Evolutionary conservation across 2,113 vertebrate species (phyloP), one percentile per base, ranked within the genome.

Genomic region (Coturnix japonica): DNA sequence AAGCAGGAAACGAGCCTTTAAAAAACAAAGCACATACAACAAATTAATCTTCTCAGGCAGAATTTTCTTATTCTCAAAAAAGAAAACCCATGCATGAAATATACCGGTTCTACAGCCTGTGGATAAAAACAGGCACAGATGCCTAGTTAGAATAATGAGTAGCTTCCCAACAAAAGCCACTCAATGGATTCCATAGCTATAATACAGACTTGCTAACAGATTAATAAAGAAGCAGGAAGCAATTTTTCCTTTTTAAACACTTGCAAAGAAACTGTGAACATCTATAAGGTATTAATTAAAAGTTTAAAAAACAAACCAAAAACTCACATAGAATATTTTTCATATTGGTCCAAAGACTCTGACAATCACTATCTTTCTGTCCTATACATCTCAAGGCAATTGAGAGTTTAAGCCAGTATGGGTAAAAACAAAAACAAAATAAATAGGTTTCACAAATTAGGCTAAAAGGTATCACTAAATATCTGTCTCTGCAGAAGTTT

Each of bases 1-100:
- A 63, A 99, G 98, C 92, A 99, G 98, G 93, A 99, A 99, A 64
- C 99, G 99, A 81, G 99, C 99, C 99, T 99, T 97, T 65, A 92
- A 89, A 93, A 76, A 87, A 37, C 41, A 94, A 90, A 84, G 57
- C 77, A 91, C 28, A 77, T 8, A 65, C 46, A 96, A 80, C 56
- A 89, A 81, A 91, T 95, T 63, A 79, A 63, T 47, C 39, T 81
- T 72, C 39, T 57, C 74, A 75, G 84, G 95, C 7, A 89, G 76
- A 66, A 22, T 19, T 49, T 77, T 87, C 35, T 43, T 74, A 19
- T 56, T 33, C 6, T 70, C 37, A 76, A 15, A 85, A 47, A 76
- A 53, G 17, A 82, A 4, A 14, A 33, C 6, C 1, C 5, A 4
- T 21, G 7, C 35, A 73, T 18, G 15, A 80, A 89, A 75, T 59